Percentiles rank a stretch among this genome's conserved stretches.
Evolutionary conservation across 2,888 invertebrate genomes (phyloP).

Genomic region (Deilephila porcellus): DNA sequence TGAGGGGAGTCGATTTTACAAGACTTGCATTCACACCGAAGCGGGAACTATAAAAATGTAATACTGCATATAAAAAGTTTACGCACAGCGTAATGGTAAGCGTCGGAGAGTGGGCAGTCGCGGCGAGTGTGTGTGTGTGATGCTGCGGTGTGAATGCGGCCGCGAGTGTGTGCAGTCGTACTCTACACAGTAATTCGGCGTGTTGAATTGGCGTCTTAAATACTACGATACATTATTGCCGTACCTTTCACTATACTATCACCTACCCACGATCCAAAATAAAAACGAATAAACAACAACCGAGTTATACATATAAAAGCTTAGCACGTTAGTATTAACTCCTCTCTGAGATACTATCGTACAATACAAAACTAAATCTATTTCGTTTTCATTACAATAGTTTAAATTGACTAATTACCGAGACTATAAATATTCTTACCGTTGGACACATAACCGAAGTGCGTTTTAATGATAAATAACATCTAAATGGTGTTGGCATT

Average conservation of each 20-base stretch:
- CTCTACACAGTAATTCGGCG: constrained; percentile 1
- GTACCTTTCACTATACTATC: constrained; percentile 53
- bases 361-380: constrained; percentile 68
- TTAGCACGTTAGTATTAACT: constrained; percentile 66
- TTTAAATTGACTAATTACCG: constrained; percentile 76
- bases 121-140: not conserved
- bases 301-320: constrained; percentile 73
- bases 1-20: not conserved
- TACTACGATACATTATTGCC: constrained; percentile 23
- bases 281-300: constrained; percentile 69
- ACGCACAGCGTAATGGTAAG: not conserved
- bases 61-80: not conserved
- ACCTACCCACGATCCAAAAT: constrained; percentile 73
- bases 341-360: constrained; percentile 54
- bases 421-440: constrained; percentile 68
- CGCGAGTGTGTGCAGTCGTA: not conserved
- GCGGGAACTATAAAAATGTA: not conserved
- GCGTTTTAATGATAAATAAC: constrained; percentile 49
- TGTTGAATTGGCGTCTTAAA: constrained; percentile 19
- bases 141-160: constrained; percentile 12
- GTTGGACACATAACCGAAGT: constrained; percentile 72
- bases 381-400: constrained; percentile 62
- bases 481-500: constrained; percentile 54
- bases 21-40: constrained; percentile 12
- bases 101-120: not conserved